phyloP scores from a whole-genome alignment of 2,797 vertebrate species.

The Epinephelus coioides region DNA sequence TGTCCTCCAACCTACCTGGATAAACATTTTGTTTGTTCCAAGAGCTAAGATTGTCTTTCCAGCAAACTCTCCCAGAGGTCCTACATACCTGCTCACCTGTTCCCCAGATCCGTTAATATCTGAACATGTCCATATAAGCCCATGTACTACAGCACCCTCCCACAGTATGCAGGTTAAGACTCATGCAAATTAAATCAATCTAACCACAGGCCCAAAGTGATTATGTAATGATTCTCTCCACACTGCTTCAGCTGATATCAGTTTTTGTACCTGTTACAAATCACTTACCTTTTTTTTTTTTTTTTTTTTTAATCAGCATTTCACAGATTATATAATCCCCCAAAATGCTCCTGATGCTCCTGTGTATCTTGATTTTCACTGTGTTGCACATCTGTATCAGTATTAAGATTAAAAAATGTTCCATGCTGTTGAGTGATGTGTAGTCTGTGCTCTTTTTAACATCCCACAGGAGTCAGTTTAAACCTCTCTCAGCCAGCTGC shows the following conservation, averaged over 20 bases:
- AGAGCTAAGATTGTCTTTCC: too few species aligned
- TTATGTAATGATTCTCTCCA: conserved; percentile 30
- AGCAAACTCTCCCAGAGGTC: too few species aligned
- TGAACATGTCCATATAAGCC: too few species aligned
- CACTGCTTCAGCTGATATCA: conserved; percentile 20
- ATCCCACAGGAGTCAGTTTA: conserved; percentile 84
- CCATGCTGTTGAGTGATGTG: conserved; percentile 36
- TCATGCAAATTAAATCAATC: conserved; percentile 40
- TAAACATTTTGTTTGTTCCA: too few species aligned
- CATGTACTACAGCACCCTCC: too few species aligned
- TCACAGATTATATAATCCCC: neutral
- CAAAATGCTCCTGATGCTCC: neutral
- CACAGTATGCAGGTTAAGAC: conserved; percentile 36
- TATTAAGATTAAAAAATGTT: neutral
- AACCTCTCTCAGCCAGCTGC: conserved; percentile 88
- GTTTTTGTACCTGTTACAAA: conserved; percentile 19
- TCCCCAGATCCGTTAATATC: too few species aligned
- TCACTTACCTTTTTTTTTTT: conserved; percentile 1
- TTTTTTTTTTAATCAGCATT: conserved; percentile 1
- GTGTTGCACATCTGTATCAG: neutral
- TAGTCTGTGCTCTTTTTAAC: conserved; percentile 29
- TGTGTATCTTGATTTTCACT: conserved; percentile 17
- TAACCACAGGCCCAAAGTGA: conserved; percentile 16
- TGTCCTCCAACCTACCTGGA: too few species aligned
- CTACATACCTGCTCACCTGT: too few species aligned